Conservation (phyloP, 2,113 vertebrate genomes). For the Astur gentilis region DNA sequence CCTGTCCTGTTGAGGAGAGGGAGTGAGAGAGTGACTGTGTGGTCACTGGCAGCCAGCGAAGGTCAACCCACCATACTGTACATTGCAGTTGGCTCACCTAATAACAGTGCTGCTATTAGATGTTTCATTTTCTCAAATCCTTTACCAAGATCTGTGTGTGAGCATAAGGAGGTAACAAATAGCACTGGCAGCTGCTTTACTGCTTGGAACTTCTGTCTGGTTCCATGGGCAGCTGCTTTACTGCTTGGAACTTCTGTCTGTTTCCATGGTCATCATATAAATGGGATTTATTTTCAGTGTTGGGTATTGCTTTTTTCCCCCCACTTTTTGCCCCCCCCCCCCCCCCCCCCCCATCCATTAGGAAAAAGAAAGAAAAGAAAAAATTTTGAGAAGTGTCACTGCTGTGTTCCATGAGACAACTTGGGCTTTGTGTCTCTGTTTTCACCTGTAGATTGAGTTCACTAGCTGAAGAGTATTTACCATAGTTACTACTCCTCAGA, state of each 20-base stretch:
- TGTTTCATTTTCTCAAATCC: neutral
- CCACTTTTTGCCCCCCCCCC: too few species aligned
- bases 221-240: too few species aligned
- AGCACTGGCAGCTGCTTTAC: neutral
- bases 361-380: too few species aligned
- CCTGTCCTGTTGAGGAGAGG: neutral
- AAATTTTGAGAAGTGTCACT: neutral
- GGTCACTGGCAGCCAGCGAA: neutral
- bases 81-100: neutral
- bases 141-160: neutral
- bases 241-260: too few species aligned
- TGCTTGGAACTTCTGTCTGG: neutral
- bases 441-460: neutral
- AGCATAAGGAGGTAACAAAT: neutral
- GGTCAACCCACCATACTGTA: fast-evolving
- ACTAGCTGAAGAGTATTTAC: neutral
- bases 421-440: neutral
- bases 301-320: neutral
- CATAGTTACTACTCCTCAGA: neutral
- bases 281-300: neutral
- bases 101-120: neutral
- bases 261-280: neutral
- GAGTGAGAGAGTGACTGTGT: neutral
- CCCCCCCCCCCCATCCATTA: too few species aligned
- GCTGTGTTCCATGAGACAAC: neutral